Evolutionary conservation across 2,113 vertebrate genomes (phyloP), one percentile per base, ranked within the genome.

Genomic region (Mastomys natalensis): DNA sequence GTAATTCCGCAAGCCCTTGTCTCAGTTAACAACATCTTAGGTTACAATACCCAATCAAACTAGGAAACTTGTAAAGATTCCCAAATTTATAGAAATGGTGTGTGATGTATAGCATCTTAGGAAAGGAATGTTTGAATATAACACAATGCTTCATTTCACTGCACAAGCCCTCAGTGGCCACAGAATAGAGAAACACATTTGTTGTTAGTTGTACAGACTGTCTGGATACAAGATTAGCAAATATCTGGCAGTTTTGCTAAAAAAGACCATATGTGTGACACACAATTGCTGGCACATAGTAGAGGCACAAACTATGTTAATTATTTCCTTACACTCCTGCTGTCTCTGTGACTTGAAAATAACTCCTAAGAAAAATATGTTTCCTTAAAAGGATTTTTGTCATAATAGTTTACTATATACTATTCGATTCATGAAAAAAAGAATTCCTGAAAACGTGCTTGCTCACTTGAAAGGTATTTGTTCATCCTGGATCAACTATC

Each of bases 211-310:
- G 96, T 95, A 89, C 90, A 97, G 77, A 90, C 96, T 89, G 87
- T 97, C 96, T 96, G 85, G 92, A 94, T 95, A 90, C 64, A 92
- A 96, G 90, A 95, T 97, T 95, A 96, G 84, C 85, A 97, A 97
- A 95, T 97, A 97, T 90, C 86, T 92, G 81, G 95, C 85, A 95
- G 94, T 92, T 96, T 92, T 95, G 77, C 90, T 97, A 87, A 92
- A 96, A 95, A 92, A 89, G 76, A 96, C 96, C 95, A 95, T 97
- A 94, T 97, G 96, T 40, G 89, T 45, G 70, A 58, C 92, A 89
- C 95, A 95, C 72, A 84, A 29, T 95, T 91, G 66, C 95, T 97
- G 96, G 94, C 94, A 91, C 89, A 89, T 48, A 68, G 77, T 81
- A 91, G 72, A 96, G 82, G 89, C n/a, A 55, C 31, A 95, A 91